These are phyloP conservation scores for Trichopria drosophilae DNA, from an alignment of 2,888 invertebrate genomes.

Conservation along the genomic window DNA sequence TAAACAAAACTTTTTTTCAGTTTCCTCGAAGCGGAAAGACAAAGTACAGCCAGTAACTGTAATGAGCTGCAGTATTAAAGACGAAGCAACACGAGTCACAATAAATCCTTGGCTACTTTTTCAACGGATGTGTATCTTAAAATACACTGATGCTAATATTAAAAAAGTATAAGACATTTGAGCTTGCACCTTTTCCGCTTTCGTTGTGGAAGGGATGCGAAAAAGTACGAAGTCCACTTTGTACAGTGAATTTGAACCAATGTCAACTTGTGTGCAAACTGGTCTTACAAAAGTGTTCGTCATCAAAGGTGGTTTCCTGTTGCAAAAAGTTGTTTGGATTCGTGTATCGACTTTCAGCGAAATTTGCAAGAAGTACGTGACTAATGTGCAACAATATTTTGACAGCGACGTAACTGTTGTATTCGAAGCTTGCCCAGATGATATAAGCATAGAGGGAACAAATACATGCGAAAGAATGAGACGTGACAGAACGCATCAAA, in stretches of 20 bases:
- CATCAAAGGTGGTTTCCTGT: too few relatives aligned
- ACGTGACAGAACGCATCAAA: slow-evolving; percentile 51
- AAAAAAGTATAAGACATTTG: not conserved
- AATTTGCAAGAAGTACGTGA: slow-evolving; percentile 36
- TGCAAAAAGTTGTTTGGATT: too few relatives aligned
- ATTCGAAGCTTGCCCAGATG: slow-evolving; percentile 45
- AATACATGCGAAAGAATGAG: too few relatives aligned
- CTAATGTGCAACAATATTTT: slow-evolving; percentile 33
- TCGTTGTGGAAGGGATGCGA: slow-evolving; percentile 7
- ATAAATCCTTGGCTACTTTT: slow-evolving; percentile 4
- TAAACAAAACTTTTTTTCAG: slow-evolving; percentile 35
- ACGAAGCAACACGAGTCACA: not conserved
- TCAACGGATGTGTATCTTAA: slow-evolving; percentile 5
- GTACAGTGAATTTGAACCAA: slow-evolving; percentile 20
- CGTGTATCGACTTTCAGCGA: too few relatives aligned
- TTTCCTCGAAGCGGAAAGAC: slow-evolving; percentile 40
- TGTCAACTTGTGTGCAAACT: slow-evolving; percentile 20
- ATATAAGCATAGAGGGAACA: too few relatives aligned
- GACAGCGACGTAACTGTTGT: slow-evolving; percentile 8
- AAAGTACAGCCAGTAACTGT: slow-evolving; percentile 3
- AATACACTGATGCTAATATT: not conserved
- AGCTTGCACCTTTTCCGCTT: not conserved
- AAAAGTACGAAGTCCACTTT: too few relatives aligned
- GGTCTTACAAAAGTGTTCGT: too few relatives aligned
- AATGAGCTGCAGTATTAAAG: not conserved